These are phyloP conservation scores for Psix sp. DNA, from an alignment of 1,140 invertebrate genomes.

Conservation along the genomic window DNA sequence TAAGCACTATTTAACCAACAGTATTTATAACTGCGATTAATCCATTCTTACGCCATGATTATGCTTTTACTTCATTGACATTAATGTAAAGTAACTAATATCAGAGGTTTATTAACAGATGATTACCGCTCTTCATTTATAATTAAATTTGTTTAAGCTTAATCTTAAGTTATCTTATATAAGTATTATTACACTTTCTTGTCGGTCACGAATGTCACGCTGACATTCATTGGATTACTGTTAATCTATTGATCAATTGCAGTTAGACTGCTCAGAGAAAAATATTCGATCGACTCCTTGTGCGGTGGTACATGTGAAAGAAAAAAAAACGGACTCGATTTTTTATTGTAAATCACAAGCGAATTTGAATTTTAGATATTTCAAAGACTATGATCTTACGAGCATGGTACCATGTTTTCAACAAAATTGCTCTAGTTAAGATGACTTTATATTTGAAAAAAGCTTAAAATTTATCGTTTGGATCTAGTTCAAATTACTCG, in stretches of 20 bases:
- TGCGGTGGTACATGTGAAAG: background rate
- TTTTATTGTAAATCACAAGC: constrained; percentile 6
- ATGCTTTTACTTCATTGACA: background rate
- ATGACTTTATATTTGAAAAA: too few relatives aligned
- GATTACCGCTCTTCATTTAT: background rate
- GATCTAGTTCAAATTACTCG: too few relatives aligned
- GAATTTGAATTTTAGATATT: constrained; percentile 33
- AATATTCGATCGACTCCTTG: constrained; percentile 16
- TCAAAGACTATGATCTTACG: constrained; percentile 1
- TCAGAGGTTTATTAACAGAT: background rate
- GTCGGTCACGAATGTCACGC: constrained; percentile 14
- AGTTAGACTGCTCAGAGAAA: constrained; percentile 14
- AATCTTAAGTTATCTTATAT: constrained; percentile 17
- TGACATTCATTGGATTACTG: too few relatives aligned
- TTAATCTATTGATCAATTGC: constrained; percentile 1
- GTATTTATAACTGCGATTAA: constrained; percentile 1
- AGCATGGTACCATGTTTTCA: too few relatives aligned
- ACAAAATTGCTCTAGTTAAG: too few relatives aligned
- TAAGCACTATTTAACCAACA: background rate
- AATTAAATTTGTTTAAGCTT: constrained; percentile 12
- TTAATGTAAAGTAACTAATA: too few relatives aligned
- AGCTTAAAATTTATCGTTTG: too few relatives aligned
- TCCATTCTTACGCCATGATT: too few relatives aligned
- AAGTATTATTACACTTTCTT: constrained; percentile 32
- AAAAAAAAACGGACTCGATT: constrained; percentile 2